Evolutionary conservation across 2,888 invertebrate species (phyloP), one percentile per base, ranked within the genome.

Genomic region (Caenorhabditis sp.): DNA sequence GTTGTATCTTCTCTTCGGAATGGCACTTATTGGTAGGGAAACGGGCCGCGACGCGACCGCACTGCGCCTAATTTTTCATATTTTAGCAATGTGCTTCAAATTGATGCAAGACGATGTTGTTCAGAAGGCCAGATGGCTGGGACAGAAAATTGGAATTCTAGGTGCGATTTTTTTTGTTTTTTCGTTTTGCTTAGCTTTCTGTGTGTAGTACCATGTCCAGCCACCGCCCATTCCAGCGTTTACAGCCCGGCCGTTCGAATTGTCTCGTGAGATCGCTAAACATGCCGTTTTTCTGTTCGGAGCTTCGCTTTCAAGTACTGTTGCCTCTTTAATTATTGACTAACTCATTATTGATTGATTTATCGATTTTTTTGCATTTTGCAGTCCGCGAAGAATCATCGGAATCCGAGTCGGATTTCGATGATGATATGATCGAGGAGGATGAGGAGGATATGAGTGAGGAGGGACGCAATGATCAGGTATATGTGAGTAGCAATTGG

Each of bases 1-100:
- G 0, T 82, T 92, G 13, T 92, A 92, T 72, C 83, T 92, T 28
- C 83, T 92, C 11, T 90, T 92, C 60, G 92, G 93, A 28, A 96
- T 97, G 96, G 97, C 97, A 1, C 93, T 97, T 35, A 96, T 97
- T 78, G 97, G 97, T 89, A 96, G 96, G n/a, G n/a, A n/a, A n/a
- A n/a, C n/a, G n/a, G n/a, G n/a, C n/a, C n/a, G n/a, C n/a, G n/a
- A n/a, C n/a, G n/a, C n/a, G n/a, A n/a, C n/a, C n/a, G n/a, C n/a
- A n/a, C n/a, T n/a, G n/a, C n/a, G n/a, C n/a, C n/a, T n/a, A n/a
- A n/a, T n/a, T n/a, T n/a, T n/a, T n/a, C n/a, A n/a, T n/a, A n/a
- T n/a, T n/a, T 58, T 58, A 83, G 90, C 91, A 20, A 91, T 91
- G 91, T 90, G 90, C 71, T 90, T 90, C 85, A 90, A 90, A 65